These are phyloP conservation scores for Sander lucioperca DNA, from an alignment of 2,113 vertebrate genomes.

Conservation along the genomic window DNA sequence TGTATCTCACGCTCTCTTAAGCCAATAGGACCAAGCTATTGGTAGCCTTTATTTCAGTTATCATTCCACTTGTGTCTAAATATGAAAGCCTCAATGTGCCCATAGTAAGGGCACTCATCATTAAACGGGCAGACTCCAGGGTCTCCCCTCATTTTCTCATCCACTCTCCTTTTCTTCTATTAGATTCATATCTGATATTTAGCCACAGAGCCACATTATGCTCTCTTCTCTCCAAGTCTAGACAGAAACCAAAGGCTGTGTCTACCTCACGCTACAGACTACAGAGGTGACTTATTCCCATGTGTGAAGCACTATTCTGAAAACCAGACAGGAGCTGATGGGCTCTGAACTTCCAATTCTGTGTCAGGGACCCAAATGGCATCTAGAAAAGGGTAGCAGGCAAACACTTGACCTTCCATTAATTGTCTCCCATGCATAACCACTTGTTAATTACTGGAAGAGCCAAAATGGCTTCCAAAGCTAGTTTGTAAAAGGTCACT, in stretches of 20 bases:
- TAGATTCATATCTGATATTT: conserved; percentile 65
- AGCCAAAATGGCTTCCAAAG: conserved; percentile 78
- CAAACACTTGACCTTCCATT: conserved; percentile 81
- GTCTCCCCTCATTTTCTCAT: conserved; percentile 37
- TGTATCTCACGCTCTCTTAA: conserved; percentile 38
- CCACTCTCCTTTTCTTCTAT: conserved; percentile 31
- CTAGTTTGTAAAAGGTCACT: conserved; percentile 81
- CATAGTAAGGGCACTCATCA: conserved; percentile 47
- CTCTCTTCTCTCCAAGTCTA: conserved; percentile 42
- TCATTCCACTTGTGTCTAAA: conserved; percentile 60
- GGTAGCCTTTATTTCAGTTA: conserved; percentile 64
- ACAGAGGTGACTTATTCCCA: conserved; percentile 64
- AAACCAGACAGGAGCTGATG: conserved; percentile 56
- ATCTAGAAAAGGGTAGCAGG: conserved; percentile 74
- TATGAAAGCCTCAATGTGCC: conserved; percentile 29
- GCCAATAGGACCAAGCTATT: conserved; percentile 41
- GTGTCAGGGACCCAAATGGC: conserved; percentile 63
- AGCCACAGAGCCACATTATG: conserved; percentile 49
- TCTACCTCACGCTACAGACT: conserved; percentile 44
- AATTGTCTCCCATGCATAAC: conserved; percentile 81
- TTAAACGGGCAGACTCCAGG: conserved; percentile 40
- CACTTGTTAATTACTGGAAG: conserved; percentile 81
- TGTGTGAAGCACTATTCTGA: conserved; percentile 38
- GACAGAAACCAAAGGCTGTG: conserved; percentile 60
- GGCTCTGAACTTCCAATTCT: conserved; percentile 70